Base-by-base conservation (phyloP, 2,113 vertebrate genomes). In the Phyllostomus hastatus region DNA sequence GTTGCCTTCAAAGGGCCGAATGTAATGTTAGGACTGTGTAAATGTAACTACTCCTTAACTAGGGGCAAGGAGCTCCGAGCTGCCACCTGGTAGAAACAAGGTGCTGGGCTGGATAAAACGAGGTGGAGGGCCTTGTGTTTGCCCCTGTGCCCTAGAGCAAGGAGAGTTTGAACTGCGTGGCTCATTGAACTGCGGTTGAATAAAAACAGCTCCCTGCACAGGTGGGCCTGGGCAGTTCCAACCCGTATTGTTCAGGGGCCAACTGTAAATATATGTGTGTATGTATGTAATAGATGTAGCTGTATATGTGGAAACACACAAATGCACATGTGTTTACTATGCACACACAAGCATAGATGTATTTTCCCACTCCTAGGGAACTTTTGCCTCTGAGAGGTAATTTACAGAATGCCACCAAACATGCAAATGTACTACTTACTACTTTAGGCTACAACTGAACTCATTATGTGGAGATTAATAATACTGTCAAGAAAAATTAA, bases 391-490 rank as follows among this genome's bases (percentile, higher is more conserved):
- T 70, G 3, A 86, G 57, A 31, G 10, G 4, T 87, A 19, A 2
- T 95, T 91, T 91, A 24, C 3, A 84, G 79, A 82, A 75, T 5
- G 83, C 22, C 50, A 81, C 35, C 38, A 57, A 64, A 64, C 19
- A 67, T 38, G 50, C 20, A 87, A 41, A 33, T n/a, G 2, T 67
- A n/a, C 67, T 61, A 59, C 35, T 43, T 61, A 59, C 35, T 43
- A 73, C 38, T 90, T 85, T 61, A 67, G 64, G 46, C 82, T 86
- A 33, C 12, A 52, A 26, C 31, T 59, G 80, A 90, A 76, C 14
- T 87, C 85, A 50, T 19, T 73, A 17, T 72, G 52, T 91, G 85
- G 59, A 94, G 88, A 94, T 78, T 38, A 95, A 92, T 93, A 86
- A 59, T 8, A 57, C 17, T 82, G 38, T 85, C 35, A 52, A 84